A percentile compares a stretch with the other conserved stretches of the same genome.
phyloP scores from a whole-genome alignment of 2,888 invertebrate genomes.

The Acleris laterana region DNA sequence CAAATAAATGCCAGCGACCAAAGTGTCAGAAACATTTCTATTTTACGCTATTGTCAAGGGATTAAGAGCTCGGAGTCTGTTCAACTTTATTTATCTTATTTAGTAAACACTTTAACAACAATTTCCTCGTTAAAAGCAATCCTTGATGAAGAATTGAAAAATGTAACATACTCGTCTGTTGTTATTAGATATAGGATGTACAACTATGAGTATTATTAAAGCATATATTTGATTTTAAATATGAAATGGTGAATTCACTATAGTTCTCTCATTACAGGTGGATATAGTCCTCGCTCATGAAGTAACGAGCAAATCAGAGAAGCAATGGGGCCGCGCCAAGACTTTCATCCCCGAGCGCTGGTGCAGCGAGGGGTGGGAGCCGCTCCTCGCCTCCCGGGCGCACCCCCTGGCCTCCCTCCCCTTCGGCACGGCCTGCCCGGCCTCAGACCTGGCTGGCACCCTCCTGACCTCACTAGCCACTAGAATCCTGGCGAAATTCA shows the following conservation, averaged over 20 bases:
- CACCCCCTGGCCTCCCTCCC: slow-evolving; percentile 68
- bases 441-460: slow-evolving; percentile 59
- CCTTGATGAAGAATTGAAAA: too few species aligned
- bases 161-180: too few species aligned
- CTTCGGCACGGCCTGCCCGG: slow-evolving; percentile 72
- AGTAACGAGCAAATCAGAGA: slow-evolving; percentile 68
- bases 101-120: too few species aligned
- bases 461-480: slow-evolving; percentile 63
- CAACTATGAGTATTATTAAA: too few species aligned
- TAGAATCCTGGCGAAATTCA: slow-evolving; percentile 65
- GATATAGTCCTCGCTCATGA: slow-evolving; percentile 78
- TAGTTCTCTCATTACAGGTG: slow-evolving; percentile 51
- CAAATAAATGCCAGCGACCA: too few species aligned
- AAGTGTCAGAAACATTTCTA: too few species aligned
- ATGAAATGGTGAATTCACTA: background rate
- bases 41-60: too few species aligned
- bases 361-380: slow-evolving; percentile 67
- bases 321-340: slow-evolving; percentile 69
- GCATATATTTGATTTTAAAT: too few species aligned
- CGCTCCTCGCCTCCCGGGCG: slow-evolving; percentile 64
- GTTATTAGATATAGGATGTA: too few species aligned
- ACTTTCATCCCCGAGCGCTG: slow-evolving; percentile 76
- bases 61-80: too few species aligned
- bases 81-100: too few species aligned
- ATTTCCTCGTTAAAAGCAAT: too few species aligned